These are phyloP conservation scores for Nomada fabriciana DNA, from an alignment of 2,888 invertebrate genomes.

Conservation along the genomic window DNA sequence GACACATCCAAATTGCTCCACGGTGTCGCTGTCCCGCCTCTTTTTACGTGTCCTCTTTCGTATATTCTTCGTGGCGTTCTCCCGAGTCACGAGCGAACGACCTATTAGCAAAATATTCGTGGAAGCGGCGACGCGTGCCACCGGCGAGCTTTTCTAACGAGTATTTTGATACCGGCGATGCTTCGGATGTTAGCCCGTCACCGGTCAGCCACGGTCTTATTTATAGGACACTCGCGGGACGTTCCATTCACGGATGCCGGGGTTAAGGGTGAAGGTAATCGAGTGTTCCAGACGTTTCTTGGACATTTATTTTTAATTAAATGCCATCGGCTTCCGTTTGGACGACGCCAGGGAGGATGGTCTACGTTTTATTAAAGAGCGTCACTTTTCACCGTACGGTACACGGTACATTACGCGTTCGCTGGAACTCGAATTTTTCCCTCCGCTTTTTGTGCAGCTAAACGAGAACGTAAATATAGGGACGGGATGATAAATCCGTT, in stretches of 20 bases:
- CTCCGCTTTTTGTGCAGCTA: not conserved
- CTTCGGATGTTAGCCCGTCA: constrained; percentile 38
- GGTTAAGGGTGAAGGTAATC: not conserved
- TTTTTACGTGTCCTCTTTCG: constrained; percentile 71
- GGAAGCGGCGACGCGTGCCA: constrained; percentile 67
- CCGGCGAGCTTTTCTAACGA: constrained; percentile 56
- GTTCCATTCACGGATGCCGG: not conserved
- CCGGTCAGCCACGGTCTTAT: constrained; percentile 32
- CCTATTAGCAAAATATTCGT: constrained; percentile 72
- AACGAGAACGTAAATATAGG: not conserved
- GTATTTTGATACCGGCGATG: constrained; percentile 57
- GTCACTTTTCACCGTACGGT: too few species aligned
- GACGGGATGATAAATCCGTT: constrained; percentile 38
- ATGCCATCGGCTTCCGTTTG: too few species aligned
- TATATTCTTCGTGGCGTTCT: constrained; percentile 61
- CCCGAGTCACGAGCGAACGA: constrained; percentile 63
- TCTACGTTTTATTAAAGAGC: too few species aligned
- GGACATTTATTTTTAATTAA: too few species aligned
- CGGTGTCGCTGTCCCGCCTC: constrained; percentile 74
- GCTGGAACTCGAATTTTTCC: not conserved
- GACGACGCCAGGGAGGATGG: too few species aligned
- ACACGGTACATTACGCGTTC: too few species aligned
- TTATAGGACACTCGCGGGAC: constrained; percentile 20
- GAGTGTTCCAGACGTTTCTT: not conserved
- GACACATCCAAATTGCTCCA: constrained; percentile 76